Evolutionary conservation across 1,140 invertebrate genomes (phyloP), one percentile per base, ranked within the genome.

Genomic region (Danaus melanippus): DNA sequence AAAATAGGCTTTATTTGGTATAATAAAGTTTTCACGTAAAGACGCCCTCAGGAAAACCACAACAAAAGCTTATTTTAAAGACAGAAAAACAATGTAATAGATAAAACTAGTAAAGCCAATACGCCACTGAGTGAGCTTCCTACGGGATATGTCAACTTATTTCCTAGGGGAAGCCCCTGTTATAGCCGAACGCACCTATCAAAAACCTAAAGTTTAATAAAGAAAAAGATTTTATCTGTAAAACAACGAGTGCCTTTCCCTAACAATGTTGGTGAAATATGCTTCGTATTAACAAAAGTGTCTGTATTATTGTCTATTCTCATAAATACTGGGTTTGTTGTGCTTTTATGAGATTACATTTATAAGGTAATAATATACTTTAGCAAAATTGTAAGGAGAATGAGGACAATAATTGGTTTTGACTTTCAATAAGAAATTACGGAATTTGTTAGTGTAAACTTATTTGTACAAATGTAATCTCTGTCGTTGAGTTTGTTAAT

Each of bases 171-270:
- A 79, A 50, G 47, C 60, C 15, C 49, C 48, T 51, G 70, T 74
- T 76, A 76, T 74, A 63, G 58, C 62, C 64, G 60, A 76, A 67
- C 65, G 59, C 75, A 79, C 74, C 80, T 76, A 74, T 76, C 60
- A 73, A 62, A 64, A 75, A 71, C 60, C 63, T 73, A 55, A 76
- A 73, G 53, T 76, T 76, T 79, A 76, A 74, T 74, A 78, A 74
- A 71, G 71, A 73, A 75, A 74, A 74, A 71, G 58, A 73, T 78
- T 79, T 79, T 70, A 73, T 69, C 49, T 54, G 67, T 67, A 58
- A 65, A 56, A 55, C 58, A 75, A 71, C 61, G 50, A 61, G 65
- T 59, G 71, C 52, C 54, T 66, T 62, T 71, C 63, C 71, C 66
- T 56, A 46, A 64, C 63, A 71, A 69, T 74, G 59, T 65, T 67